These are phyloP conservation scores for Oscheius myriophilus DNA, from an alignment of 2,888 invertebrate species.

Conservation along the genomic window DNA sequence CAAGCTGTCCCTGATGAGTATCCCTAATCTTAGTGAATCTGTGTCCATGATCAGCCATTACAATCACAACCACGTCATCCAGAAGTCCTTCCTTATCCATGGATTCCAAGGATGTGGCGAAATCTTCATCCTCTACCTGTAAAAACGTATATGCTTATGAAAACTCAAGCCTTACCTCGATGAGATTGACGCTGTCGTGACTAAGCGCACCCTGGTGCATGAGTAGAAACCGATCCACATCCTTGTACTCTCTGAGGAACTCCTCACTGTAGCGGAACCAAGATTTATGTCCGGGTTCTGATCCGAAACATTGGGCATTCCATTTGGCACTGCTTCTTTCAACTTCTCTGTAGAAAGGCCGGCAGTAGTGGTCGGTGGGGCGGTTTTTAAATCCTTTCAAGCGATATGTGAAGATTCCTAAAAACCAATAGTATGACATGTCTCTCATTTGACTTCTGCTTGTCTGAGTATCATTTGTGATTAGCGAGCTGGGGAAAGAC, in stretches of 20 bases:
- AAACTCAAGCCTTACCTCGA: conserved; percentile 75
- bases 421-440: too few species aligned
- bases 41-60: conserved; percentile 93
- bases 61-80: conserved; percentile 84
- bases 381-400: conserved; percentile 84
- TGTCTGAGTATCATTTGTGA: too few species aligned
- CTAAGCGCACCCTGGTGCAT: conserved; percentile 85
- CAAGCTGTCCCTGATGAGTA: conserved; percentile 82
- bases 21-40: conserved; percentile 84
- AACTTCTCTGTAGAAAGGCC: conserved; percentile 82
- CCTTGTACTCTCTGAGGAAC: conserved; percentile 77
- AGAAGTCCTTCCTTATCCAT: conserved; percentile 73
- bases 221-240: conserved; percentile 83
- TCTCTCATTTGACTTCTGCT: too few species aligned
- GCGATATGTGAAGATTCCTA: conserved; percentile 84
- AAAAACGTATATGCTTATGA: conserved; percentile 33
- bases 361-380: conserved; percentile 90
- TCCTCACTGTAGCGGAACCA: conserved; percentile 72
- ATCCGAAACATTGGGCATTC: conserved; percentile 77
- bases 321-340: conserved; percentile 50
- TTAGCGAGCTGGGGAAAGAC: too few species aligned
- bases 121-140: conserved; percentile 14
- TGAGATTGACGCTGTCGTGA: conserved; percentile 82
- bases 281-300: conserved; percentile 74
- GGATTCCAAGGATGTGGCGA: not conserved